Percentiles rank a stretch among this genome's conserved stretches.
Conservation (phyloP, 2,113 vertebrate genomes). For the Phycodurus eques region DNA sequence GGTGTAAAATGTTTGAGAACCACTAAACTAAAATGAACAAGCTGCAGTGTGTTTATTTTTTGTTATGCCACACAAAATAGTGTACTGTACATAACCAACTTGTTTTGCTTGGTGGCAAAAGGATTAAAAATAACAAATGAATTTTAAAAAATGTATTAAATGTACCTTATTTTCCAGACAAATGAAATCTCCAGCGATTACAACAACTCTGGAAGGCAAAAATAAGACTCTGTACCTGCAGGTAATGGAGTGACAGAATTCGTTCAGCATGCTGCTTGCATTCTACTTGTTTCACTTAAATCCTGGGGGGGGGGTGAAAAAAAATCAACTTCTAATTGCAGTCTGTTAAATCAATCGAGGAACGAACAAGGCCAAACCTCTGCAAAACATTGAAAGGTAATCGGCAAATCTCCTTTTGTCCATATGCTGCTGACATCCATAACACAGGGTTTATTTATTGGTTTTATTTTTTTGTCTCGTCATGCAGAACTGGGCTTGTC, state of each 20-base stretch:
- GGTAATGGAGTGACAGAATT: conserved; percentile 67
- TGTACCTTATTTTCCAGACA: conserved; percentile 73
- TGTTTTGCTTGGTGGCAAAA: too few relatives aligned
- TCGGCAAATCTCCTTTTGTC: background rate
- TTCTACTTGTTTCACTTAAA: background rate
- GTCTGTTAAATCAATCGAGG: conserved; percentile 87
- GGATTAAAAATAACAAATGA: background rate
- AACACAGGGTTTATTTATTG: background rate
- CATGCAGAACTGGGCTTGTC: conserved; percentile 83
- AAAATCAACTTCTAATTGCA: conserved; percentile 23
- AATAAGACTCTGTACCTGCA: conserved; percentile 97
- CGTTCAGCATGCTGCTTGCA: background rate
- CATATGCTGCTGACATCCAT: background rate
- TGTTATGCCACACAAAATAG: too few relatives aligned
- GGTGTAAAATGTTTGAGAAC: too few relatives aligned
- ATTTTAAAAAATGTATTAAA: background rate
- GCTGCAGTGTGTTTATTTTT: too few relatives aligned
- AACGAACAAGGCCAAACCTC: conserved; percentile 92
- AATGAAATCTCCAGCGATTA: conserved; percentile 98
- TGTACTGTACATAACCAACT: too few relatives aligned
- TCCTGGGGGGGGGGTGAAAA: too few relatives aligned
- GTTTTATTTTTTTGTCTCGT: background rate
- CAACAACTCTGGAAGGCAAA: conserved; percentile 91
- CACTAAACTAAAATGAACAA: too few relatives aligned
- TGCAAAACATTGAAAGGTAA: conserved; percentile 94